These are phyloP conservation scores for Eucera pruinosa DNA, from an alignment of 2,888 invertebrate genomes.

Conservation along the genomic window DNA sequence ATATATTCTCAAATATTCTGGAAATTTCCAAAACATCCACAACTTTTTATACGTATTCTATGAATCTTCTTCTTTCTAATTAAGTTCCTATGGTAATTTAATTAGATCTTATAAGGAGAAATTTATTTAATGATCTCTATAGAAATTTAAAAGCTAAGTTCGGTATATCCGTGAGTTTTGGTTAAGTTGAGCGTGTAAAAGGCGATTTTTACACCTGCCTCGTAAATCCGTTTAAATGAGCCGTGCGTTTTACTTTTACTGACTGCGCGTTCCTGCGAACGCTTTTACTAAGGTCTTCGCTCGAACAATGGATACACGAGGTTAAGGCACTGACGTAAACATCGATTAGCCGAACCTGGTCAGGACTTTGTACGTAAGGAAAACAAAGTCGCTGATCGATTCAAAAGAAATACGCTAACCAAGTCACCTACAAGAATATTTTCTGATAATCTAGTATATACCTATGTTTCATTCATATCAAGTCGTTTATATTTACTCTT, in stretches of 20 bases:
- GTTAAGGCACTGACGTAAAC: conserved; percentile 31
- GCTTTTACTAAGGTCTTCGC: conserved; percentile 24
- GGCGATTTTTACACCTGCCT: conserved; percentile 15
- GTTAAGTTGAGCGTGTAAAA: not conserved
- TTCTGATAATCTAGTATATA: not conserved
- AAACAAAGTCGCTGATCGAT: not conserved
- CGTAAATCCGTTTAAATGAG: conserved; percentile 19
- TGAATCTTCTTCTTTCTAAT: too few species aligned
- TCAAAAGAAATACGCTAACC: not conserved
- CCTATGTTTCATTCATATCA: not conserved
- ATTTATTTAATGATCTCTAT: too few species aligned
- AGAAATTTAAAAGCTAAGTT: too few species aligned
- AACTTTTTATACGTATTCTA: too few species aligned
- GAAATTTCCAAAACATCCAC: conserved; percentile 1
- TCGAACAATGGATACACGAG: conserved; percentile 25
- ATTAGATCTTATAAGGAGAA: too few species aligned
- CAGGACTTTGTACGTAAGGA: conserved; percentile 14
- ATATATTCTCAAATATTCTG: too few species aligned
- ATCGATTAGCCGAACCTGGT: conserved; percentile 17
- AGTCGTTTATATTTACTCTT: not conserved
- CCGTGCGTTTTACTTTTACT: conserved; percentile 34
- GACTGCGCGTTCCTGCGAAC: not conserved
- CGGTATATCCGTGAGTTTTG: too few species aligned
- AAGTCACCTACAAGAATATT: not conserved
- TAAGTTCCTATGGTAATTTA: too few species aligned